Percentiles rank a stretch among this genome's conserved stretches.
These are phyloP conservation scores for Cyclura pinguis DNA, from an alignment of 2,797 vertebrate genomes.

Conservation along the genomic window DNA sequence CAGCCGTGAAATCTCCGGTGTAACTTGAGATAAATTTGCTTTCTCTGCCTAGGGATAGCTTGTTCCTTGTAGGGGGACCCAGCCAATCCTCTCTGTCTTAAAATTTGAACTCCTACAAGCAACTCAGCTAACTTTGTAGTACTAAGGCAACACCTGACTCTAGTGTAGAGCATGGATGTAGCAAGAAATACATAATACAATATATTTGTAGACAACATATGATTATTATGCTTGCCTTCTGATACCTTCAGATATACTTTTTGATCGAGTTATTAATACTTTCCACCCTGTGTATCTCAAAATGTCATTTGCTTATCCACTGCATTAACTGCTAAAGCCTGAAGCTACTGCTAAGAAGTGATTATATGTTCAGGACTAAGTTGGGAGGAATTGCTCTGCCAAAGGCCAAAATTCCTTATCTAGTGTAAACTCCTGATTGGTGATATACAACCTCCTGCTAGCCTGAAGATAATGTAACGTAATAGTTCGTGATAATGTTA, in stretches of 20 bases:
- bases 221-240: background rate
- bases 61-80: background rate
- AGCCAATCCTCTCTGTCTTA: background rate
- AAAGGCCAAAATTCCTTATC: background rate
- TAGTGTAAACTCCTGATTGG: background rate
- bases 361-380: background rate
- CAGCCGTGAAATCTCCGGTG: no score
- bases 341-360: background rate
- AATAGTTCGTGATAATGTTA: background rate
- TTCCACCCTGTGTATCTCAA: no score
- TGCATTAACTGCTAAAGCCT: background rate
- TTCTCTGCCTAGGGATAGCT: background rate
- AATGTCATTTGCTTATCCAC: no score
- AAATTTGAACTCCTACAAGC: background rate
- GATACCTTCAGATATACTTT: background rate
- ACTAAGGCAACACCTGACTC: background rate
- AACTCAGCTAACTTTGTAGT: background rate
- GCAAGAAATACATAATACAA: background rate
- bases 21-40: background rate
- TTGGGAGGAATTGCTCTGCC: background rate
- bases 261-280: background rate
- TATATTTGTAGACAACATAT: background rate
- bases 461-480: background rate
- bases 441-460: background rate
- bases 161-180: background rate